Evolutionary conservation across 2,113 vertebrate genomes (phyloP).

Genomic region (Sphyrna mokarran): DNA sequence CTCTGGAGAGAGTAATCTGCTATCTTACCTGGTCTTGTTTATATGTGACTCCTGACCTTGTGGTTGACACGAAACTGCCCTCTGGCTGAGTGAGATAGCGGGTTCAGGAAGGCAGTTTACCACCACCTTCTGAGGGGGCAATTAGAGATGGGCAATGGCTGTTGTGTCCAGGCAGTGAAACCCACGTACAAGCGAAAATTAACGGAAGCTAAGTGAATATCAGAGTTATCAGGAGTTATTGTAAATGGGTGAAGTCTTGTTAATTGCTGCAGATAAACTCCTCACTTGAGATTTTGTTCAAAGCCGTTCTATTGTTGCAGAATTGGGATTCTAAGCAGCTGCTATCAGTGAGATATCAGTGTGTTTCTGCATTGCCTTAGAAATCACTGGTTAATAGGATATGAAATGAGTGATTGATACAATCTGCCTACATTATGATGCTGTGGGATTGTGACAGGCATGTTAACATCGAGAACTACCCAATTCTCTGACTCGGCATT

Average conservation of each 20-base stretch:
- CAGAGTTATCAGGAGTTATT: neutral
- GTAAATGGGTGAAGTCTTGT: neutral
- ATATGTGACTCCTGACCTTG: too few species aligned
- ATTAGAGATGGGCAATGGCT: too few species aligned
- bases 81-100: too few species aligned
- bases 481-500: neutral
- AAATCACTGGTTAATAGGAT: neutral
- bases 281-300: slow-evolving; percentile 7
- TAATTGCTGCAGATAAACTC: neutral
- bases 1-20: too few species aligned
- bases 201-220: neutral
- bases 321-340: neutral
- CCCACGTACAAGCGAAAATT: too few species aligned
- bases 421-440: neutral
- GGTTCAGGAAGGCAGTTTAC: too few species aligned
- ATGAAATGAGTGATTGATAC: neutral
- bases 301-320: neutral
- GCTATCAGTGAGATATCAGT: neutral
- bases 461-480: neutral
- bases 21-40: too few species aligned
- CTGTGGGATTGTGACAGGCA: neutral
- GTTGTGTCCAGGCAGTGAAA: too few species aligned
- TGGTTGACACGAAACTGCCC: too few species aligned
- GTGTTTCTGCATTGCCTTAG: neutral
- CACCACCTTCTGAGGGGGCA: too few species aligned